Percentiles rank a stretch among this genome's conserved stretches.
phyloP scores from a whole-genome alignment of 1,140 invertebrate species.

The Rhysida immarginata region DNA sequence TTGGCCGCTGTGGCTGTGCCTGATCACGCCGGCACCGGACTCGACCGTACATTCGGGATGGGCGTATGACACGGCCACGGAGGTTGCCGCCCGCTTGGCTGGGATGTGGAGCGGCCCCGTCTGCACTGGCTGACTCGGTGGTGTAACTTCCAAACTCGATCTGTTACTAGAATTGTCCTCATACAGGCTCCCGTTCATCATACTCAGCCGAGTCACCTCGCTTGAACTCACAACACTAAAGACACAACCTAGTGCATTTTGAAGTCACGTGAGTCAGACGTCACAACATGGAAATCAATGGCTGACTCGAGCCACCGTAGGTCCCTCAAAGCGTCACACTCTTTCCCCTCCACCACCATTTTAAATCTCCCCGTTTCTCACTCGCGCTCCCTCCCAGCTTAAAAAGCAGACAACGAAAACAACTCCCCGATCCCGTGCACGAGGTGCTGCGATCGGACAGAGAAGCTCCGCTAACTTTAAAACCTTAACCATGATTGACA shows the following conservation, averaged over 20 bases:
- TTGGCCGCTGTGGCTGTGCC: conserved; percentile 47
- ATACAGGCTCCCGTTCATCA: conserved; percentile 62
- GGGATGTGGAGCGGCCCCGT: conserved; percentile 61
- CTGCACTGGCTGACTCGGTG: conserved; percentile 22
- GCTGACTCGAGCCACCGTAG: conserved; percentile 4
- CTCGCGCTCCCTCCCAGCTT: no score
- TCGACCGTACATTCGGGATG: conserved; percentile 33
- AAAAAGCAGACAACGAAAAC: no score
- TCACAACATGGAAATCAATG: conserved; percentile 11
- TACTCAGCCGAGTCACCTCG: conserved; percentile 62
- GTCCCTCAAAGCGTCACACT: not conserved
- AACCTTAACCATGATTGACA: conserved; percentile 3
- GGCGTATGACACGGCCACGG: conserved; percentile 27
- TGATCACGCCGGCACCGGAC: conserved; percentile 44
- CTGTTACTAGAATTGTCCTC: conserved; percentile 50
- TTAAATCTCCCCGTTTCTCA: no score
- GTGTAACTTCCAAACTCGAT: conserved; percentile 27
- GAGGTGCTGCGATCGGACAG: not conserved
- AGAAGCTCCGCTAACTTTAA: not conserved
- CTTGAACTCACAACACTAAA: conserved; percentile 13
- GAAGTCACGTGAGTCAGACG: conserved; percentile 11
- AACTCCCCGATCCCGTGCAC: no score
- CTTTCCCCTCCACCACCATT: not conserved
- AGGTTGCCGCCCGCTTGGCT: conserved; percentile 48
- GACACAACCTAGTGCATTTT: conserved; percentile 13